Evolutionary conservation across 2,113 vertebrate genomes (phyloP).

Genomic region (Hypanus sabinus): DNA sequence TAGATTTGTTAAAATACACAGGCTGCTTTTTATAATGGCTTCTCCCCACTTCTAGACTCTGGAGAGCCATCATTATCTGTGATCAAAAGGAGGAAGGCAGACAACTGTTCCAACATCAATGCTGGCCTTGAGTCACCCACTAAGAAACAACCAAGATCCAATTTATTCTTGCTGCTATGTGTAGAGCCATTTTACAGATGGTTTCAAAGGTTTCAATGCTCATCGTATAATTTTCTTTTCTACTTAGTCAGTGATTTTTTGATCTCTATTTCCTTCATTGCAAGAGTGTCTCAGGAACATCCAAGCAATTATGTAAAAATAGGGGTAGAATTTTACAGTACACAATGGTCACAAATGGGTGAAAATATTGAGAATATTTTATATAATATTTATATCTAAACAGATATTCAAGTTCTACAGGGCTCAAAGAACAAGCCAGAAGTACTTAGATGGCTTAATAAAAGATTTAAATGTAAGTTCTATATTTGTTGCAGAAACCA

Average conservation of each 20-base stretch:
- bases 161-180: slow-evolving; percentile 15
- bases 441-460: neutral
- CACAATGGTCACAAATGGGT: neutral
- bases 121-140: neutral
- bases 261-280: neutral
- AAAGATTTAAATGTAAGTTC: neutral
- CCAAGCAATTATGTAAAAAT: slow-evolving; percentile 15
- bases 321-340: neutral
- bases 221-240: neutral
- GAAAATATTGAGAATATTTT: neutral
- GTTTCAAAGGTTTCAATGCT: slow-evolving; percentile 4
- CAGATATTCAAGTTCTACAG: too few relatives aligned
- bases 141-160: neutral
- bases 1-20: neutral
- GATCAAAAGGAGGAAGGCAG: neutral
- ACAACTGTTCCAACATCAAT: slow-evolving; percentile 11
- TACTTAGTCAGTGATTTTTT: neutral
- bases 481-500: neutral
- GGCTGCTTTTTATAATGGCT: neutral
- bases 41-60: neutral
- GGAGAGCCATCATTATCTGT: neutral
- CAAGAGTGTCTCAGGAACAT: neutral
- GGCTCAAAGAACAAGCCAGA: neutral
- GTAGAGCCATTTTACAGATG: neutral
- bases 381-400: neutral